Evolutionary conservation across 2,888 invertebrate species (phyloP), one percentile per base, ranked within the genome.

Genomic region (Yponomeuta evonymella): DNA sequence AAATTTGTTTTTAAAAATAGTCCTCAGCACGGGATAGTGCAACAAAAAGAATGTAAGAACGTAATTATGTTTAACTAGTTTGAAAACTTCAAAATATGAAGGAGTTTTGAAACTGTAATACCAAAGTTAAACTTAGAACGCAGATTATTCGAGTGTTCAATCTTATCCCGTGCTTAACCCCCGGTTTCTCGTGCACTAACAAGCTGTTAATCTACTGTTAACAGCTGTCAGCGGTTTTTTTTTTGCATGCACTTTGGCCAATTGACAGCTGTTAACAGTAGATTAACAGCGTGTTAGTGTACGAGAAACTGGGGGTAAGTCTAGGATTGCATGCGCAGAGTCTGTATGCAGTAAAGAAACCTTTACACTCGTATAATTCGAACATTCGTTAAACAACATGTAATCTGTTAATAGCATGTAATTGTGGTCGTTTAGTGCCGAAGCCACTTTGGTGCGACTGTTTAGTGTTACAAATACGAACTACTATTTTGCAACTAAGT

Each of bases 341-440:
- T 11, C 48, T 66, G 6, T 30, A 15, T 71, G 64, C n/a, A 62
- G 48, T 48, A 62, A 48, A 65, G 67, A 67, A 67, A 67, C 33
- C 36, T 67, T 33, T 36, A 48, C 66, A 64, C 70, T 69, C 63
- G 71, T 71, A 71, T 73, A 73, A 73, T 73, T 72, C 70, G 69
- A 69, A 73, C 69, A 73, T 73, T 73, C 65, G 71, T 71, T 58
- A 65, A 64, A 70, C 51, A 51, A 68, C 68, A 9, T 71, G 51
- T 70, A 71, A 73, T 73, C 71, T 73, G 71, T 72, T 73, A 73
- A 73, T 73, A 71, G 73, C 70, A 63, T 73, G 73, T 72, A 72
- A 73, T 73, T 73, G 71, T 43, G 70, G 30, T 62, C 70, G 70
- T 70, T 73, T 72, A 73, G 70, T 70, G 71, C 72, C 70, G 70